A percentile compares a stretch with the other conserved stretches of the same genome.
Conservation (phyloP, 1,140 invertebrate species). For the Coboldia fuscipes region DNA sequence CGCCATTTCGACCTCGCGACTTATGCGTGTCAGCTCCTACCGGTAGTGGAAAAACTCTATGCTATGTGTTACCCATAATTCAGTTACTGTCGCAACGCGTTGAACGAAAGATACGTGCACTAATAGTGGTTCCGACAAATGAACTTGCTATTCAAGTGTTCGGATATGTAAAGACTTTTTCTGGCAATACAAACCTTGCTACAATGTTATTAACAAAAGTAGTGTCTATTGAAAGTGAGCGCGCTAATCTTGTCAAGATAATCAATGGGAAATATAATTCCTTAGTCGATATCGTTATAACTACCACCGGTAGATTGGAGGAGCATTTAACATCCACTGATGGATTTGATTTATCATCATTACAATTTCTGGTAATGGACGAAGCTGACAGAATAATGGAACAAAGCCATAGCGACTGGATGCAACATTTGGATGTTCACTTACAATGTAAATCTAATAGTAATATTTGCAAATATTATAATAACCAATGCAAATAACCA, state of each 20-base stretch:
- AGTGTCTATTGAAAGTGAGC: constrained; percentile 49
- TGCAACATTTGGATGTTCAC: constrained; percentile 43
- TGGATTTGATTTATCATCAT: constrained; percentile 59
- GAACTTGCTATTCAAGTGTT: constrained; percentile 80
- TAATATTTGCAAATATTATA: constrained; percentile 14
- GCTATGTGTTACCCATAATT: constrained; percentile 82
- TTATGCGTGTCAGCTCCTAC: constrained; percentile 95
- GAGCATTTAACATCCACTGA: constrained; percentile 75
- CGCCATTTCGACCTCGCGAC: constrained; percentile 50
- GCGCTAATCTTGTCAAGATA: constrained; percentile 44
- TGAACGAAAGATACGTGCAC: constrained; percentile 43
- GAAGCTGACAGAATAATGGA: constrained; percentile 90
- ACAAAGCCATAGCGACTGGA: constrained; percentile 75
- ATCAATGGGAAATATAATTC: constrained; percentile 28
- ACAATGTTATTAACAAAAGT: constrained; percentile 53
- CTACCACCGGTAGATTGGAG: constrained; percentile 79
- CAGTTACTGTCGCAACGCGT: constrained; percentile 28
- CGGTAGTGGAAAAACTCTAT: constrained; percentile 92
- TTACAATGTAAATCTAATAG: constrained; percentile 20
- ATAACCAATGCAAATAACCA: constrained; percentile 9
- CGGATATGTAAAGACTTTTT: constrained; percentile 58
- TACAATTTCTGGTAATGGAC: constrained; percentile 81
- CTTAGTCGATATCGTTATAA: constrained; percentile 72
- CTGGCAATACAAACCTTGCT: constrained; percentile 43
- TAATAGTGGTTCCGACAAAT: constrained; percentile 79